Evolutionary conservation across 2,888 invertebrate species (phyloP).

Genomic region (Drosophila seclusa): DNA sequence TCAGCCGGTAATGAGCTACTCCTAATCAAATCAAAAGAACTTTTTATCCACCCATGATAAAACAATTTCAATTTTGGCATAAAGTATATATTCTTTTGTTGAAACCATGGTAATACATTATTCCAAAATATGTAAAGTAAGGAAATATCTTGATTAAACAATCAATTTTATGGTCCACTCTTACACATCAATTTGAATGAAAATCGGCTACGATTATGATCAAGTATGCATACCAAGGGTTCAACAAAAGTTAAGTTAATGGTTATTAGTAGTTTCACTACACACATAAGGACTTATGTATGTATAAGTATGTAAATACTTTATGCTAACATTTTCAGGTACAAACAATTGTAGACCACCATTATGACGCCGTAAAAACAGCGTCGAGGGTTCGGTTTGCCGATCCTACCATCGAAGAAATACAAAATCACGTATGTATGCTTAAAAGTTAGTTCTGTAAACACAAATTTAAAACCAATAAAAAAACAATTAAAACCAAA

Average conservation of each 20-base stretch:
- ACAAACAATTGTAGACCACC: constrained; percentile 96
- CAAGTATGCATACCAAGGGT: neutral
- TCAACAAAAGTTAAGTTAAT: constrained; percentile 9
- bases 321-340: constrained; percentile 87
- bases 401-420: constrained; percentile 86
- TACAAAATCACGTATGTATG: constrained; percentile 71
- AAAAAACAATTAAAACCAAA: constrained; percentile 6
- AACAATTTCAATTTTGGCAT: neutral
- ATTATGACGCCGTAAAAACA: constrained; percentile 91
- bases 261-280: constrained; percentile 13
- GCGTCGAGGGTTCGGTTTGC: constrained; percentile 95
- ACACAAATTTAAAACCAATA: constrained; percentile 12
- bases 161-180: neutral
- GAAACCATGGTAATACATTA: neutral
- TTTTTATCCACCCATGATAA: neutral
- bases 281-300: constrained; percentile 12
- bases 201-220: neutral
- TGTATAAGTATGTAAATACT: constrained; percentile 55
- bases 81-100: constrained; percentile 1
- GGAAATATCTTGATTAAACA: neutral
- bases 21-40: neutral
- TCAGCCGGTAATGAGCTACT: neutral
- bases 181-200: neutral
- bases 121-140: neutral
- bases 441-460: constrained; percentile 8